Evolutionary conservation across 2,113 vertebrate species (phyloP), one percentile per base, ranked within the genome.

Genomic region (Meriones unguiculatus): DNA sequence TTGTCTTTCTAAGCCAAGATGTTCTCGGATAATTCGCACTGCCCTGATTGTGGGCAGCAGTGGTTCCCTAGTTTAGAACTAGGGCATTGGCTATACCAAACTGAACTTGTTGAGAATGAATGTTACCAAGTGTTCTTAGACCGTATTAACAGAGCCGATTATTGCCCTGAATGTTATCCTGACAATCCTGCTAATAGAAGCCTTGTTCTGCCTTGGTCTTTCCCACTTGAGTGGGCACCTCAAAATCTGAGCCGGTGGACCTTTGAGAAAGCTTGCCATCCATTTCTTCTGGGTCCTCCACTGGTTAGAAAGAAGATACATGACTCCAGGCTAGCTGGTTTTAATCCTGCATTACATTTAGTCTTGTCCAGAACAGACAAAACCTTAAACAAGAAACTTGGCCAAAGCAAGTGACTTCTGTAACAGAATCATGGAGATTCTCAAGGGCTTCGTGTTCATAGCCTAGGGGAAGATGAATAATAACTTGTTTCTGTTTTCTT

Each of bases 41-140:
- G 97, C 52, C 97, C 97, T 52, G 97, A 98, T 57, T 98, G 97
- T 95, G 97, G 97, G 35, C 97, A 98, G 7, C 97, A 97, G 41
- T 97, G 97, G 97, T 98, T 98, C 38, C 97, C 97, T 94, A 98
- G 97, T 95, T 95, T 97, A 97, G 97, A 98, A 67, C 95, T 98
- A 92, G 97, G 97, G 82, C 97, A 98, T 28, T 98, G 97, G 97
- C 94, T 98, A 87, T 98, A 98, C 96, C 97, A 98, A 91, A 98
- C 97, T 54, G 97, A 98, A 78, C 96, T 98, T 70, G 96, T 97
- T 91, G 97, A 97, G 73, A 98, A 98, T 95, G 97, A 98, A 28
- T 98, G 97, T 97, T 98, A 98, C 95, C 97, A 98, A 75, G 97
- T 98, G 13, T 98, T 98, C 86, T 95, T 98, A 92, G 97, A 98